phyloP scores from a whole-genome alignment of 1,140 invertebrate genomes.

The honey bee (Apis mellifera) region DNA sequence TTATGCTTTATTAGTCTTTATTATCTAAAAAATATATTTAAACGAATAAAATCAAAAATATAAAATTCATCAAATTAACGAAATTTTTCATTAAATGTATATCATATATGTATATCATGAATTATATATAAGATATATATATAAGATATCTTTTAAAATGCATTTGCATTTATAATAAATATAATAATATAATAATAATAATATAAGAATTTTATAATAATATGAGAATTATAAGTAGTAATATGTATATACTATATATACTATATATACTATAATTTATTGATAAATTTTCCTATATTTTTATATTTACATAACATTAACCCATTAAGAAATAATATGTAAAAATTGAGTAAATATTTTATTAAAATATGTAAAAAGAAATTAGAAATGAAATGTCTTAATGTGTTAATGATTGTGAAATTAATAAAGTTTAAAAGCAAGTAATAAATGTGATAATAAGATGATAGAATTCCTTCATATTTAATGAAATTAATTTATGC shows the following conservation, averaged over 20 bases:
- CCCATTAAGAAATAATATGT: no score
- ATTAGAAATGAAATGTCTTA: no score
- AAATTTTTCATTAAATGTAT: not conserved
- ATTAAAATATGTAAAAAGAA: no score
- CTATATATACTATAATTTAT: no score
- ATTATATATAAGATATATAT: not conserved
- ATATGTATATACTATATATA: no score
- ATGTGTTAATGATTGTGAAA: not conserved
- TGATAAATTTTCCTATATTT: not conserved
- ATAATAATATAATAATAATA: not conserved
- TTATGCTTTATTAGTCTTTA: conserved; percentile 33
- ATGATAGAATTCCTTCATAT: not conserved
- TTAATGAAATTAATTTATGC: not conserved
- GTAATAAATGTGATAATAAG: not conserved
- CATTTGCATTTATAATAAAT: conserved; percentile 2
- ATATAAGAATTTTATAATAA: no score
- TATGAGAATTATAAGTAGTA: no score
- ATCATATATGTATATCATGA: no score
- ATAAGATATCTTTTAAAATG: not conserved
- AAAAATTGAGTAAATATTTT: no score
- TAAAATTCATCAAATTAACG: not conserved
- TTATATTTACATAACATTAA: conserved; percentile 10
- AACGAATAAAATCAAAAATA: not conserved
- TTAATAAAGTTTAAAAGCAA: not conserved
- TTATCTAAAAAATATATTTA: conserved; percentile 6